Evolutionary conservation across 2,888 invertebrate genomes (phyloP).

Genomic region (Caenorhabditis sp.): DNA sequence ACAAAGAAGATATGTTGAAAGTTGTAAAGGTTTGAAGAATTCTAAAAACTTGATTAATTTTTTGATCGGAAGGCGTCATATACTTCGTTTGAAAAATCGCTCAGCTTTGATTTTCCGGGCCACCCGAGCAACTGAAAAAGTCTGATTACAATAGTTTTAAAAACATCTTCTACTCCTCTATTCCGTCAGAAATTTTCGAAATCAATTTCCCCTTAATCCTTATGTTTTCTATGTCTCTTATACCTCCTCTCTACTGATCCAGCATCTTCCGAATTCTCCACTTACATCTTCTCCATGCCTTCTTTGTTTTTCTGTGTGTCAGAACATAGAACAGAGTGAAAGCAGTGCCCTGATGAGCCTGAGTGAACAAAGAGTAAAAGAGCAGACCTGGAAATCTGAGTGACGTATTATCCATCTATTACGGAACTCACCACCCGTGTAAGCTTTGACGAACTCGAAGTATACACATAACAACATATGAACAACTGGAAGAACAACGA

Average conservation of each 20-base stretch:
- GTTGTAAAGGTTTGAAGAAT: not conserved
- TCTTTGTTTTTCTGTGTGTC: slow-evolving; percentile 41
- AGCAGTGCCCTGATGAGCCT: slow-evolving; percentile 52
- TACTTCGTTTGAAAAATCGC: slow-evolving; percentile 36
- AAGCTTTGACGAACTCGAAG: slow-evolving; percentile 35
- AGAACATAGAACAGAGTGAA: slow-evolving; percentile 48
- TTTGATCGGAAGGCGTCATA: slow-evolving; percentile 4
- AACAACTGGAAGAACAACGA: slow-evolving; percentile 48
- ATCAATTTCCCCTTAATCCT: too few relatives aligned
- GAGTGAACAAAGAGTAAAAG: slow-evolving; percentile 41
- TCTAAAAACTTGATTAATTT: not conserved
- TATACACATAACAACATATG: slow-evolving; percentile 46
- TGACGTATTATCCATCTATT: not conserved
- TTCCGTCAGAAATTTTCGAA: too few relatives aligned
- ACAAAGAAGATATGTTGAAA: slow-evolving; percentile 1
- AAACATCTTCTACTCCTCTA: too few relatives aligned
- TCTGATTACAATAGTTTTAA: not conserved
- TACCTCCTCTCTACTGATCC: too few relatives aligned
- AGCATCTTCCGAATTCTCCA: not conserved
- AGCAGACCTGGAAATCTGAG: slow-evolving; percentile 22
- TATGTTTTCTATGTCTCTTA: too few relatives aligned
- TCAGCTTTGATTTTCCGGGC: slow-evolving; percentile 16
- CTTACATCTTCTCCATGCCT: slow-evolving; percentile 37
- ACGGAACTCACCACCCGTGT: slow-evolving; percentile 38
- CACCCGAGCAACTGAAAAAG: slow-evolving; percentile 19